Evolutionary conservation across 1,140 invertebrate genomes (phyloP), one percentile per base, ranked within the genome.

Genomic region (Diorhabda elongata): DNA sequence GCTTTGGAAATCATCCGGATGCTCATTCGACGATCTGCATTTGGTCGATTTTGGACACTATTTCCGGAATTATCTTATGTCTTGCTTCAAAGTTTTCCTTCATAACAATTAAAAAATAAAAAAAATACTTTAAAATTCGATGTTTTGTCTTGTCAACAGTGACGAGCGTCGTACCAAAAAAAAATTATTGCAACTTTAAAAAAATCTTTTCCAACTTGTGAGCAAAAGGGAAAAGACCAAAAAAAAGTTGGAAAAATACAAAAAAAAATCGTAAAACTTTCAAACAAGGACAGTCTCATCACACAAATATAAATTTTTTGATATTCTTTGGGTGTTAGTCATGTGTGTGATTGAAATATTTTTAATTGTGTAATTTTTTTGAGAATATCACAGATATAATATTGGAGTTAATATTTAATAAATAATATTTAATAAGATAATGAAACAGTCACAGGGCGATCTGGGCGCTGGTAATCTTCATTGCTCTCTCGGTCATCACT

Each of bases 61-160:
- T 26, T 26, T 26, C 26, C 26, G 26, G 26, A 26, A 1, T 26
- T 26, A 80, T 74, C 78, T 77, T 79, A 77, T 78, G 79, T 80
- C 79, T 80, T 73, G 76, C 78, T 80, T 76, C 77, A 70, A 74
- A 76, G 77, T 78, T 77, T 78, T 76, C 75, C 70, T 76, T 78
- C 73, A 74, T 78, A 79, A 80, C 76, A 77, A 70, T 73, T 67
- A 74, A 74, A 69, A 71, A 66, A 74, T 71, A 72, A 77, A 74
- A 26, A 80, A 73, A 71, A 64, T 70, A 26, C 11, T 41, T 56
- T 42, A 78, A 78, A 79, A 78, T 74, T 66, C 76, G 78, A 75
- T 69, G 69, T 70, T 71, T 69, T 71, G 56, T 68, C 65, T 66
- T 71, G 60, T 71, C 61, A 69, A 69, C 66, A 56, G 72, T 11